Base-by-base conservation (phyloP, 2,888 invertebrate genomes). In the Lampropteryx suffumata region DNA sequence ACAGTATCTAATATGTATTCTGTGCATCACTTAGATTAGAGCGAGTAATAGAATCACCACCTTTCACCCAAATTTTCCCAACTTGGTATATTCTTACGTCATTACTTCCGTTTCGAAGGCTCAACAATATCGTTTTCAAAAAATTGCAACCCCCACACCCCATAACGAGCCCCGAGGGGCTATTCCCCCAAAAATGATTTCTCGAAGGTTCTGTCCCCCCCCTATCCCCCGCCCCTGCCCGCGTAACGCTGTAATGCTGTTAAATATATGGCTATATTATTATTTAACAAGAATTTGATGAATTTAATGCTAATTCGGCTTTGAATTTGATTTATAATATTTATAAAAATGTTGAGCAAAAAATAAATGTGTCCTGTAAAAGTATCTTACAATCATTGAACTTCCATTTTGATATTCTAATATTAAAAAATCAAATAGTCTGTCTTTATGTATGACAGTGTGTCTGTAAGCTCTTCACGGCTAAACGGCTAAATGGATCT, bases 121-220 rank as follows among this genome's bases (percentile, higher is more conserved):
- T 57, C 65, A 67, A 73, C 74, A 71, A 75, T 73, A 73, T 73
- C 71, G 66, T 73, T 74, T 71, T 67, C 76, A 67, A 68, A 69
- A 68, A 70, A 68, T 65, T 71, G 66, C 67, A 69, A 66, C 55
- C 64, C 60, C 57, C 60, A 67, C 57, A 47, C 59, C 62, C 49
- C 51, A 63, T 72, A 72, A 74, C 70, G 68, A 70, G 67, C 61
- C 64, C 58, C 66, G 46, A 54, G 65, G 61, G 64, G 50, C 53
- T 45, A 55, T 35, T 55, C 59, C 56, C 50, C 57, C 55, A 65
- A 67, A 68, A 76, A 73, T 72, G 66, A 68, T 73, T 73, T 69
- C 66, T 69, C 64, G 59, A 55, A 61, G 60, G 55, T 40, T 52
- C 61, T 55, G 48, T 30, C 40, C 50, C 17, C n/a, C n/a, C n/a